Conservation (phyloP, 2,888 invertebrate genomes). For the Ypsolopha scabrella region DNA sequence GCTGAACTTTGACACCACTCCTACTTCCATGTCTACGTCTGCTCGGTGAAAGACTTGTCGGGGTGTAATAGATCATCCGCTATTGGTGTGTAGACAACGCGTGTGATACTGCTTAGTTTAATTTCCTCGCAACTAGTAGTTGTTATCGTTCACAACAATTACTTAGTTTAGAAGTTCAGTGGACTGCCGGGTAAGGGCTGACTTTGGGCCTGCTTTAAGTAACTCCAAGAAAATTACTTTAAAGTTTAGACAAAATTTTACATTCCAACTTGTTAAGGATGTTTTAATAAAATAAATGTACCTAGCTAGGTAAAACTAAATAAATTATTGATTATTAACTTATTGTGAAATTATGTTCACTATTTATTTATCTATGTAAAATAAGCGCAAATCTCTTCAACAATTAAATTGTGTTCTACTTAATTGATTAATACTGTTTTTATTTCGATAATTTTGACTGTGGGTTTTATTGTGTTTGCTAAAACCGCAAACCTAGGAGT, state of each 20-base stretch:
- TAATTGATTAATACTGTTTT: no score
- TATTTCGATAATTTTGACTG: no score
- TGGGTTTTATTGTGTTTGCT: no score
- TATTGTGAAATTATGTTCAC: neutral
- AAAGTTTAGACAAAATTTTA: neutral
- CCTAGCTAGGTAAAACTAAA: neutral
- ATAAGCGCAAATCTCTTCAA: neutral
- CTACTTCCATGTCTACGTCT: neutral
- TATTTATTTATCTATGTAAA: neutral
- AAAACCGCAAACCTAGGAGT: no score
- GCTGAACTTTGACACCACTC: neutral
- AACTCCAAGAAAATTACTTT: neutral
- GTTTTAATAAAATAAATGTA: neutral
- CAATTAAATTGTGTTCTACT: no score
- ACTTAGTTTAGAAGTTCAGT: neutral
- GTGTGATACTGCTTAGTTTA: constrained; percentile 1
- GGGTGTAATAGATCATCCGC: neutral
- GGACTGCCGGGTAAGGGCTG: neutral
- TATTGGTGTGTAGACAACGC: neutral
- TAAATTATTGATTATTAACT: neutral
- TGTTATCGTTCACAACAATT: constrained; percentile 5
- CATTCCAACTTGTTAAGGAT: no score
- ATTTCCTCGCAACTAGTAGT: constrained; percentile 1
- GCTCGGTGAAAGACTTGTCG: no score
- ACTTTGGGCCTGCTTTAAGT: neutral